These are phyloP conservation scores for Excalfactoria chinensis DNA, from an alignment of 2,113 vertebrate species.

Conservation along the genomic window DNA sequence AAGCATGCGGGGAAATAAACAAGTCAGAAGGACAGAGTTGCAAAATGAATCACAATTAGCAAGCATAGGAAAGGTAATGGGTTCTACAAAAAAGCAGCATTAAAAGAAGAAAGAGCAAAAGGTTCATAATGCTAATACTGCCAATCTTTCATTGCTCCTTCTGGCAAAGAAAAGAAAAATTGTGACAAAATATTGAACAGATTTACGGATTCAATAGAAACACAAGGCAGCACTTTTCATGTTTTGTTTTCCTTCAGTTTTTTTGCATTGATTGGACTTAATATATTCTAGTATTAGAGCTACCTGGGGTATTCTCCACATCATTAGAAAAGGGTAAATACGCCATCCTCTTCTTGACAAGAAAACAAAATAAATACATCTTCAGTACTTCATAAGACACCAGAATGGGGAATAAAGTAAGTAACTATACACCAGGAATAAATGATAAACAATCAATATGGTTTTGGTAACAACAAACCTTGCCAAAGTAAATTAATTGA, in stretches of 20 bases:
- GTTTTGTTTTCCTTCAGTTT: neutral
- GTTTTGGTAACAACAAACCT: neutral
- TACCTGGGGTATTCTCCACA: neutral
- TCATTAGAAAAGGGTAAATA: neutral
- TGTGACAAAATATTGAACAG: neutral
- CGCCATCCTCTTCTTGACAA: neutral
- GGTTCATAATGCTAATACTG: neutral
- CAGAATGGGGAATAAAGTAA: neutral
- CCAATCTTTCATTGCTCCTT: neutral
- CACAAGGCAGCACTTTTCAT: neutral
- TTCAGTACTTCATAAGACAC: neutral
- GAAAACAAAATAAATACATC: neutral
- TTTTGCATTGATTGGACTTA: neutral
- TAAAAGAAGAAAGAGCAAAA: slow-evolving; percentile 4
- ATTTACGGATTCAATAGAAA: neutral
- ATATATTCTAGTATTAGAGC: neutral
- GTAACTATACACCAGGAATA: neutral
- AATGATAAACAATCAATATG: neutral
- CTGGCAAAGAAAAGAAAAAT: neutral
- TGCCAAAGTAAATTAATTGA: neutral
- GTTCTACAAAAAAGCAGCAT: too few relatives aligned
- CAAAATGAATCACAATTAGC: neutral
- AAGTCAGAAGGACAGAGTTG: neutral
- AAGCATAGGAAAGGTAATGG: neutral
- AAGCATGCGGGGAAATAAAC: neutral